Evolutionary conservation across 2,797 vertebrate genomes (phyloP).

Genomic region (Avahi laniger): DNA sequence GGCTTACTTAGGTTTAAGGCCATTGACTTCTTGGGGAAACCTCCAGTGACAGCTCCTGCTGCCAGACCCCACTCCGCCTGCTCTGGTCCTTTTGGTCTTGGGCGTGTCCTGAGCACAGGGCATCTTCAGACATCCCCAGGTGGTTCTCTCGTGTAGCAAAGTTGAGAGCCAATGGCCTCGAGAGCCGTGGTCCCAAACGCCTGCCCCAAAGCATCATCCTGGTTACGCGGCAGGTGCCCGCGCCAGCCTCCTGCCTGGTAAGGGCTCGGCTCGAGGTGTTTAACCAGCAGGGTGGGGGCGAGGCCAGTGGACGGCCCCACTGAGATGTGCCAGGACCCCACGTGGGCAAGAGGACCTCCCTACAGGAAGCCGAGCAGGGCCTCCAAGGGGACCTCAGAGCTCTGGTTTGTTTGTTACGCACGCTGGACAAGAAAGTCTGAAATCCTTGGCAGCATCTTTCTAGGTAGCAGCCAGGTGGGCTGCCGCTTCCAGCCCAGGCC

Average conservation of each 20-base stretch:
- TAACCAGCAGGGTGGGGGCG: rapidly evolving
- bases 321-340: not conserved
- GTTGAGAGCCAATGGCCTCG: not conserved
- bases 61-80: rapidly evolving
- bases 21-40: not conserved
- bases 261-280: not conserved
- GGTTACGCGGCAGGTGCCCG: too few species aligned
- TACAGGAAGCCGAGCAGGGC: not conserved
- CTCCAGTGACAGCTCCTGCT: not conserved
- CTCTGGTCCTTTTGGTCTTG: rapidly evolving
- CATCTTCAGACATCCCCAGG: not conserved
- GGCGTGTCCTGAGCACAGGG: not conserved
- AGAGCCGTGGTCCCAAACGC: too few species aligned
- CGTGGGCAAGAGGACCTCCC: not conserved
- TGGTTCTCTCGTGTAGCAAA: not conserved
- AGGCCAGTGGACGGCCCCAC: rapidly evolving
- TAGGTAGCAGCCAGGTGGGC: not conserved
- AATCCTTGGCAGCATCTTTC: not conserved
- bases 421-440: not conserved
- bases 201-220: too few species aligned
- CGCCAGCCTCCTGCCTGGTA: too few species aligned
- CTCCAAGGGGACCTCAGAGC: rapidly evolving
- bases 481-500: rapidly evolving
- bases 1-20: not conserved
- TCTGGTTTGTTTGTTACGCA: not conserved